phyloP scores from a whole-genome alignment of 2,113 vertebrate species.

The Erpornis zantholeuca region DNA sequence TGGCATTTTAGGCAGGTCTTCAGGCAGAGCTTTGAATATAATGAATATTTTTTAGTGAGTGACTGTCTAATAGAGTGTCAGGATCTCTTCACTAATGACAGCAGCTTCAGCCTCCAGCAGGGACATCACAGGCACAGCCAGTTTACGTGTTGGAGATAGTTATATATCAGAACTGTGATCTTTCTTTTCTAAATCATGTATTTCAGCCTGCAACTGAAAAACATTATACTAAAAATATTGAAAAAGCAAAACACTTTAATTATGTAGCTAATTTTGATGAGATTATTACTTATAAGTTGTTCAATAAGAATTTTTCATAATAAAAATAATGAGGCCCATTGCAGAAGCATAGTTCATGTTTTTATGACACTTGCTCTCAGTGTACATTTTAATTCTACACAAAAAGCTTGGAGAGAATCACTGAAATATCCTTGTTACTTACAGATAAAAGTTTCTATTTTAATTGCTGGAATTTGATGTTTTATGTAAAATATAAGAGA shows the following conservation, averaged over 20 bases:
- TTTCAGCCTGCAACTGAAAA: not conserved
- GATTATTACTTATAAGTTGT: not conserved
- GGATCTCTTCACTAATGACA: not conserved
- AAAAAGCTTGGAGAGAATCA: not conserved
- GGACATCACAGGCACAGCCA: not conserved
- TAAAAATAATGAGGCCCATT: not conserved
- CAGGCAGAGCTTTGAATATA: not conserved
- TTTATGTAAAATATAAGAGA: not conserved
- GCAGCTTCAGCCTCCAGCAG: not conserved
- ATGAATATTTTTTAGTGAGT: not conserved
- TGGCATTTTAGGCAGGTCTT: not conserved
- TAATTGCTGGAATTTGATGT: not conserved
- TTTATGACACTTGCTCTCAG: not conserved
- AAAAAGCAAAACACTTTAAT: not conserved
- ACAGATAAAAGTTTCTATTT: not conserved
- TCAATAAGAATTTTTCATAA: not conserved
- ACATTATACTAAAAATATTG: not conserved
- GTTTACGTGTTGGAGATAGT: accelerated
- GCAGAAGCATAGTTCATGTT: not conserved
- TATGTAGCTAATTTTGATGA: not conserved
- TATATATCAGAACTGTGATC: accelerated
- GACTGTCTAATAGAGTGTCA: not conserved
- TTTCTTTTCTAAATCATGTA: not conserved
- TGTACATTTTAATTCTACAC: not conserved
- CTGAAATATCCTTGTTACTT: not conserved